Conservation (phyloP, 2,113 vertebrate species). For the Drymodes brunneopygia region DNA sequence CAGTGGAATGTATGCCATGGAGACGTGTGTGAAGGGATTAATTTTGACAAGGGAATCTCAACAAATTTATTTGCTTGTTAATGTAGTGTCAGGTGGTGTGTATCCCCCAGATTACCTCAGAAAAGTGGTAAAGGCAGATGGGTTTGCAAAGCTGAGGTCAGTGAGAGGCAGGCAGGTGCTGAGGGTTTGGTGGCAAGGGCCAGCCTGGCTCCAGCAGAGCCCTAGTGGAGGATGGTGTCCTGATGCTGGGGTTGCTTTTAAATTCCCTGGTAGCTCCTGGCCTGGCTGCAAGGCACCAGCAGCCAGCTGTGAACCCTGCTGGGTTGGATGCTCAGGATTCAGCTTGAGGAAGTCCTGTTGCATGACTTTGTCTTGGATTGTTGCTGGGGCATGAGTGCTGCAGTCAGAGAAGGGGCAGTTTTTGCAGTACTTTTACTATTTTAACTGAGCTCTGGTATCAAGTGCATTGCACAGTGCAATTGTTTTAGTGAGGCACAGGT, state of each 20-base stretch:
- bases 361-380: neutral
- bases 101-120: neutral
- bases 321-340: neutral
- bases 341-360: neutral
- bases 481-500: neutral
- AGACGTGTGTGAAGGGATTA: neutral
- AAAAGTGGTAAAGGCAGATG: neutral
- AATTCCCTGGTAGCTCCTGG: neutral
- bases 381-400: neutral
- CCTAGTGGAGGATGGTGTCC: neutral
- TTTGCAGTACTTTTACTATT: neutral
- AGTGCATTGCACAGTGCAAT: neutral
- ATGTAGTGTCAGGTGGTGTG: neutral
- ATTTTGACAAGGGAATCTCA: neutral
- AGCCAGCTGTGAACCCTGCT: neutral
- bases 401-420: neutral
- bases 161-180: neutral
- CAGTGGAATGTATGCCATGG: neutral
- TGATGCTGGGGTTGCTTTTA: neutral
- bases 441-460: neutral
- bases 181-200: neutral
- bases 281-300: neutral
- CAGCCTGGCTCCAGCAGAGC: neutral
- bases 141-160: neutral
- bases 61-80: neutral